phyloP scores from a whole-genome alignment of 2,888 invertebrate species.

The Melinaea menophilus region DNA sequence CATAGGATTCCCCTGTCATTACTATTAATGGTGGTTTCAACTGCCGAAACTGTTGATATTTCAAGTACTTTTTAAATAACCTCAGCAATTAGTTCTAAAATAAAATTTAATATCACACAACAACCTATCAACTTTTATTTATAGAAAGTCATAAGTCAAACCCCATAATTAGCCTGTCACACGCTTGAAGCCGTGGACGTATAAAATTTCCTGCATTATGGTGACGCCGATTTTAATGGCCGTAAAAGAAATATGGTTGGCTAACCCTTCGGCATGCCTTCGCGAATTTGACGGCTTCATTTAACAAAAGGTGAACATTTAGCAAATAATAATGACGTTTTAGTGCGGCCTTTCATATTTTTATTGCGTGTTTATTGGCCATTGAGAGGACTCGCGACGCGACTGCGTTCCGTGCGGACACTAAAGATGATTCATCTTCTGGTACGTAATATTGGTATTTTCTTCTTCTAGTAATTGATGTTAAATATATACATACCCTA shows the following conservation, averaged over 20 bases:
- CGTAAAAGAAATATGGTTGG: constrained; percentile 35
- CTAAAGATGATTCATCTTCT: constrained; percentile 68
- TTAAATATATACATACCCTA: constrained; percentile 32
- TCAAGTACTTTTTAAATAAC: too few species aligned
- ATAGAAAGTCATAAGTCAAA: constrained; percentile 42
- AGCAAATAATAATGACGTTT: constrained; percentile 69
- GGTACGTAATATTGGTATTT: constrained; percentile 50
- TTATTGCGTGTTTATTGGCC: constrained; percentile 75
- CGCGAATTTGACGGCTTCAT: constrained; percentile 66
- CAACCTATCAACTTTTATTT: constrained; percentile 21
- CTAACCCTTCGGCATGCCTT: constrained; percentile 48
- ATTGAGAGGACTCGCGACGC: constrained; percentile 59
- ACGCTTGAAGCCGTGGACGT: constrained; percentile 40
- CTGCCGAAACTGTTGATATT: too few species aligned
- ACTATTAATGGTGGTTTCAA: too few species aligned
- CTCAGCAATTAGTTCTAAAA: too few species aligned
- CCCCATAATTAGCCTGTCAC: constrained; percentile 50
- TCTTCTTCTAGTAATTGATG: constrained; percentile 61
- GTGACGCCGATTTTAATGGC: constrained; percentile 35
- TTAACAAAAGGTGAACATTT: constrained; percentile 71
- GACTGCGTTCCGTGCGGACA: constrained; percentile 53
- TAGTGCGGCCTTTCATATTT: constrained; percentile 70
- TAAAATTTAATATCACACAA: constrained; percentile 15
- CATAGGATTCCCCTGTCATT: too few species aligned
- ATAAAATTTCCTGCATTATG: constrained; percentile 33